A percentile compares a stretch with the other conserved stretches of the same genome.
Conservation (phyloP, 2,888 invertebrate species). For the Trissolcus japonicus region DNA sequence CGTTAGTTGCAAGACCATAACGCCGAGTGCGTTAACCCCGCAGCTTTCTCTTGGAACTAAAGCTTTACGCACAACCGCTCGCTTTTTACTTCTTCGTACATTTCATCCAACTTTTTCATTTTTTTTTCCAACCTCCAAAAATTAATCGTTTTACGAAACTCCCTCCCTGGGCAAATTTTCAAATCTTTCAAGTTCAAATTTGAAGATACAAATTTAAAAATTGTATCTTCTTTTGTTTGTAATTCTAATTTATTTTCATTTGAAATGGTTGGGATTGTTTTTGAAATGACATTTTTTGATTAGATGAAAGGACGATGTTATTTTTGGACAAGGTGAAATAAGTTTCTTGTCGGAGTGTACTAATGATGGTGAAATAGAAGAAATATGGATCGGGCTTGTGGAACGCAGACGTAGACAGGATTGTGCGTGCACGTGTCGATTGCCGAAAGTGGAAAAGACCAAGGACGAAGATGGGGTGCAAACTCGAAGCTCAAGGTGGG, state of each 20-base stretch:
- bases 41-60: constrained; percentile 60
- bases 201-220: too few species aligned
- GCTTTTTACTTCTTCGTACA: neutral
- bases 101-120: too few species aligned
- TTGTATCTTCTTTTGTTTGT: too few species aligned
- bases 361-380: neutral
- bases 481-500: constrained; percentile 59
- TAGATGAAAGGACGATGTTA: too few species aligned
- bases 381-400: constrained; percentile 16
- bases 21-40: constrained; percentile 68
- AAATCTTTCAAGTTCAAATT: too few species aligned
- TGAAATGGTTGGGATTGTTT: too few species aligned
- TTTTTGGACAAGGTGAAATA: neutral
- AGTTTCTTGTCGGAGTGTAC: neutral
- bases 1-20: constrained; percentile 63
- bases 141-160: too few species aligned
- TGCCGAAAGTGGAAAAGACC: constrained; percentile 64
- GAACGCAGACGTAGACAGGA: constrained; percentile 21
- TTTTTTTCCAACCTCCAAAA: too few species aligned
- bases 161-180: too few species aligned
- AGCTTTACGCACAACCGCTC: constrained; percentile 58
- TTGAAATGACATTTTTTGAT: too few species aligned
- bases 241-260: too few species aligned
- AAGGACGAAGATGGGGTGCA: constrained; percentile 60
- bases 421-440: constrained; percentile 56